These are phyloP conservation scores for Ormyrus pomaceus DNA, from an alignment of 2,888 invertebrate species.

Conservation along the genomic window DNA sequence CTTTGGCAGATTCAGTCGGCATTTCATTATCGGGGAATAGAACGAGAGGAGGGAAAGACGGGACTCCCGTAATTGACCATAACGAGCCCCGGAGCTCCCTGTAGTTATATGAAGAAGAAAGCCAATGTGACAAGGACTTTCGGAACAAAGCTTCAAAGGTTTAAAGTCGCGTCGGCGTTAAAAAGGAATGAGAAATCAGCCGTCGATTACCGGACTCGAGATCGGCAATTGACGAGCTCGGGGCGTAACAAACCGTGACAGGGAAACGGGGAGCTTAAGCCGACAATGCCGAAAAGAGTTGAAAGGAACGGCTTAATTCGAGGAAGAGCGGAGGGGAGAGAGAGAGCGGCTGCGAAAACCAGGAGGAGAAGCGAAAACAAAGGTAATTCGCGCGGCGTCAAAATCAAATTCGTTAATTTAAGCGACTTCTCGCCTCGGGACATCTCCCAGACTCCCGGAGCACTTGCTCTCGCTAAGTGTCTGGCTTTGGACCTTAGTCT, in stretches of 20 bases:
- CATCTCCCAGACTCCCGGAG: not conserved
- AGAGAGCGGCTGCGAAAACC: not conserved
- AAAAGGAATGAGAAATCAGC: constrained; percentile 48
- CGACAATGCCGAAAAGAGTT: constrained; percentile 13
- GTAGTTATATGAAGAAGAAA: constrained; percentile 22
- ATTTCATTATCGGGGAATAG: not conserved
- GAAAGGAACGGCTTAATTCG: constrained; percentile 21
- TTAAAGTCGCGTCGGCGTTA: constrained; percentile 35
- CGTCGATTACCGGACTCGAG: constrained; percentile 36
- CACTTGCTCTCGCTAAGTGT: not conserved
- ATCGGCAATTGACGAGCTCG: not conserved
- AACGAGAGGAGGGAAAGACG: constrained; percentile 1
- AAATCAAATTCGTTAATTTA: constrained; percentile 48
- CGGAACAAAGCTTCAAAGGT: constrained; percentile 7
- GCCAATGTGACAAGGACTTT: not conserved
- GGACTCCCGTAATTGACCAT: constrained; percentile 36
- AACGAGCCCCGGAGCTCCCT: constrained; percentile 6
- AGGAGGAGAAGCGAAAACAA: constrained; percentile 32
- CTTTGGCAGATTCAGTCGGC: not conserved
- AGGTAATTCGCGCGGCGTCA: constrained; percentile 24
- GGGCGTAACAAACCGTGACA: constrained; percentile 44
- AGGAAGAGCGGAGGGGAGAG: not conserved
- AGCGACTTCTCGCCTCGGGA: constrained; percentile 7
- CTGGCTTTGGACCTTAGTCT: constrained; percentile 8
- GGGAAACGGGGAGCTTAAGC: constrained; percentile 1